These are phyloP conservation scores for Onychostoma macrolepis DNA, from an alignment of 2,113 vertebrate species.

Conservation along the genomic window DNA sequence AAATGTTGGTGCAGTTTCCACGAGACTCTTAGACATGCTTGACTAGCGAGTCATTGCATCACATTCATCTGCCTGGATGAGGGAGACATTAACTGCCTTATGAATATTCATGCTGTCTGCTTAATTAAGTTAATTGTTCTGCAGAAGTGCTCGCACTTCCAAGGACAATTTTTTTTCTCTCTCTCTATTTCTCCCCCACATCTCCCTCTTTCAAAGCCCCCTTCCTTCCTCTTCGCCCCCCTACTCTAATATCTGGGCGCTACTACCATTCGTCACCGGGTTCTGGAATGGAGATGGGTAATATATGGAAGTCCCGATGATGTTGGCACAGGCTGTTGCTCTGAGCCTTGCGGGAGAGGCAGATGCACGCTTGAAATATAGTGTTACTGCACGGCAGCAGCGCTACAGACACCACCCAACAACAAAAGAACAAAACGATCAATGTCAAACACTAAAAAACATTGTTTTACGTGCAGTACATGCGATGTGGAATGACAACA, in stretches of 20 bases:
- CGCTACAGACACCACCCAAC: slow-evolving; percentile 15
- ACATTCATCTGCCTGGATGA: slow-evolving; percentile 89
- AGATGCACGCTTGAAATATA: slow-evolving; percentile 55
- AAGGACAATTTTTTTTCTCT: slow-evolving; percentile 77
- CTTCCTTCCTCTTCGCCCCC: slow-evolving; percentile 62
- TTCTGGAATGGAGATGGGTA: slow-evolving; percentile 62
- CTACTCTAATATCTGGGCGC: slow-evolving; percentile 53
- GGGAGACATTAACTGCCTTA: slow-evolving; percentile 89
- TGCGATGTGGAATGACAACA: background rate
- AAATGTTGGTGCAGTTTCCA: slow-evolving; percentile 81
- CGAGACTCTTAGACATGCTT: slow-evolving; percentile 89
- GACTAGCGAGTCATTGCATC: slow-evolving; percentile 90
- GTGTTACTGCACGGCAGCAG: slow-evolving; percentile 22
- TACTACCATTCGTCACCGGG: slow-evolving; percentile 64
- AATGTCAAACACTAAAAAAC: slow-evolving; percentile 2
- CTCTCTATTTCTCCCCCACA: background rate
- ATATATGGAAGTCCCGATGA: slow-evolving; percentile 57
- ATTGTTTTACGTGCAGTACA: slow-evolving; percentile 2
- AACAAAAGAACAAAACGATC: slow-evolving; percentile 51
- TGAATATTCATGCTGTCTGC: slow-evolving; percentile 92
- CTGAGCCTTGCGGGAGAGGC: slow-evolving; percentile 49
- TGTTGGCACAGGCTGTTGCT: slow-evolving; percentile 59
- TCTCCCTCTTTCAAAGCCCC: slow-evolving; percentile 26
- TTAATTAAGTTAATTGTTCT: slow-evolving; percentile 96
- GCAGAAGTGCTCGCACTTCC: slow-evolving; percentile 88